A percentile compares a stretch with the other conserved stretches of the same genome.
Conservation (phyloP, 2,113 vertebrate species). For the Callopanchax toddi region DNA sequence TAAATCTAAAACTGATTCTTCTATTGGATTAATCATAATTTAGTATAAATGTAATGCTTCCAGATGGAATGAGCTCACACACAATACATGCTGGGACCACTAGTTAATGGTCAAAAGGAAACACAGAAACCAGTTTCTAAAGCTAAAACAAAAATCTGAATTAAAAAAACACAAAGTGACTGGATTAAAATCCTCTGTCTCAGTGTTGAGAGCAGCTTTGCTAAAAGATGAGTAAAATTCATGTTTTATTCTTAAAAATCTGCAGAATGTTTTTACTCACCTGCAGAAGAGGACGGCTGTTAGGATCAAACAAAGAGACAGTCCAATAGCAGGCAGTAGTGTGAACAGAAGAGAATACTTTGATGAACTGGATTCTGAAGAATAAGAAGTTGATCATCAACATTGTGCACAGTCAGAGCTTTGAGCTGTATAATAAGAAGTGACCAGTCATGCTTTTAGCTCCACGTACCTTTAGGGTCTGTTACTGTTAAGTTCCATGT, state of each 20-base stretch:
- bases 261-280: constrained; percentile 26
- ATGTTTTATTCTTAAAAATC: background rate
- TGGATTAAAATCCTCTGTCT: no score
- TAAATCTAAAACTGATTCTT: no score
- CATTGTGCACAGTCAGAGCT: background rate
- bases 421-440: background rate
- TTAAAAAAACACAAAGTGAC: background rate
- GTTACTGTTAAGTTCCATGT: constrained; percentile 43
- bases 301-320: constrained; percentile 13
- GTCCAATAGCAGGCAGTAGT: background rate
- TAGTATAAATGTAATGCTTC: no score
- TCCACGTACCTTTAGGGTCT: constrained; percentile 23
- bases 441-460: background rate
- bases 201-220: background rate
- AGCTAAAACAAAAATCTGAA: background rate
- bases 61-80: no score
- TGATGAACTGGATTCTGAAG: background rate
- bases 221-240: no score
- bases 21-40: no score
- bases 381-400: background rate
- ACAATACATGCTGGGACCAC: no score
- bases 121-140: background rate
- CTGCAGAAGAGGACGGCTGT: constrained; percentile 18
- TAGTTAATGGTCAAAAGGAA: no score
- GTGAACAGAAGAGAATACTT: background rate